Base-by-base conservation (phyloP, 2,113 vertebrate genomes). In the Notiomystis cincta region DNA sequence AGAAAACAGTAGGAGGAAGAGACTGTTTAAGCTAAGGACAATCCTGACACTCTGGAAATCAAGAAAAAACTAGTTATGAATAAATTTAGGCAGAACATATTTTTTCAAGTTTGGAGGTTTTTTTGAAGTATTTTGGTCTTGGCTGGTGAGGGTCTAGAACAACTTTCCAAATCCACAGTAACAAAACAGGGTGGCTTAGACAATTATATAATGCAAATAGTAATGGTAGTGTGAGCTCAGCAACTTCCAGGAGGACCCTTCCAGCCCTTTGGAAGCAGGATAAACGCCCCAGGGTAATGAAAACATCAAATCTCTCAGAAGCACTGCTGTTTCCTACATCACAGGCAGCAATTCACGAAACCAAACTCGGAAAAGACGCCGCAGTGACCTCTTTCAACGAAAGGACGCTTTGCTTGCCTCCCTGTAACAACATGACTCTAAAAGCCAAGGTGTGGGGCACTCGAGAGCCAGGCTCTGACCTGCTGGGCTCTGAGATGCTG, bases 1-100 rank as follows among this genome's bases (percentile, higher is more conserved):
- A 72, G 54, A 82, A 85, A 90, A 75, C 72, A 90, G 85, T 82
- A 93, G 92, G 70, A 92, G 54, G 75, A 61, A 88, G 38, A 93
- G 48, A 60, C 33, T 27, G 25, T 37, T 80, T 57, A 93, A 92
- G 58, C 58, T 77, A 92, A 80, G 50, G 75, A 88, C 58, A 83
- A 80, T 73, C 54, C 38, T 77, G 66, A 48, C 48, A 66, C 47
- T 50, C 31, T 54, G 38, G 65, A 90, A 92, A 89, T 58, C 22
- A 67, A 69, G 54, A 54, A 89, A 92, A 91, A 86, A 16, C 9
- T 38, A 62, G 54, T 80, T 90, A 65, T 50, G 28, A 83, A 93
- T 80, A 92, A 72, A 86, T 86, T 69, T 83, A 67, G 62, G 67
- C 42, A 72, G 37, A 71, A 88, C 71, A 42, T 73, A 65, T 40